Base-by-base conservation (phyloP, 2,113 vertebrate genomes). In the Chitala chitala region DNA sequence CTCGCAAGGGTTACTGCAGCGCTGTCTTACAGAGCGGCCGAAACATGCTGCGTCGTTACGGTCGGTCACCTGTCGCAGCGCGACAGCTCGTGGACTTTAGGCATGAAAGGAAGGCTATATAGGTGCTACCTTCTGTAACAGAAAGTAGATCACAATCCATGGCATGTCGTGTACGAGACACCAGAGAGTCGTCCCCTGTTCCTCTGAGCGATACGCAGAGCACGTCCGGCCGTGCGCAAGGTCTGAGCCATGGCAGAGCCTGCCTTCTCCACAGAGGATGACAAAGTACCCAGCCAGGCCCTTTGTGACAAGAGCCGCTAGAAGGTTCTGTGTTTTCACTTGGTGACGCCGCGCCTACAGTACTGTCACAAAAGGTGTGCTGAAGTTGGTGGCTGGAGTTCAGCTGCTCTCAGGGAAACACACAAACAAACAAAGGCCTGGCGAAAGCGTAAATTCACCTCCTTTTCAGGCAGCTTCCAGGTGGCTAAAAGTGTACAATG, bases 401-500 rank as follows among this genome's bases (percentile, higher is more conserved):
- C 82, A 75, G 74, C 77, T 75, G 72, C 74, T 75, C 63, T 74
- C 44, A 51, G n/a, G 7, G 50, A 73, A 68, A 69, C 75, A 59
- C 31, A 24, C 75, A 75, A 76, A 79, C 76, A 79, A 78, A 79
- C 72, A 66, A 74, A 69, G 61, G 33, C 54, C 48, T 65, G 64
- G 70, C 69, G 53, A 78, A 79, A 77, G 77, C 77, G 68, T 73
- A 70, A 79, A 83, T 75, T 81, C 65, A 75, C 75, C 69, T 79
- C 29, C 59, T 78, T 79, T 81, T 75, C 79, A 75, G 31, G 22
- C 4, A 20, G 75, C 68, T 76, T 81, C 80, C 82, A 83, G 79
- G 78, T 81, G 82, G 79, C 75, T 74, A 74, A 75, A 75, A 75
- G 55, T 54, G 66, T 61, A 81, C 70, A 82, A 82, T 78, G 70